These are phyloP conservation scores for Pseudois nayaur DNA, from an alignment of 2,113 vertebrate species.

Conservation along the genomic window DNA sequence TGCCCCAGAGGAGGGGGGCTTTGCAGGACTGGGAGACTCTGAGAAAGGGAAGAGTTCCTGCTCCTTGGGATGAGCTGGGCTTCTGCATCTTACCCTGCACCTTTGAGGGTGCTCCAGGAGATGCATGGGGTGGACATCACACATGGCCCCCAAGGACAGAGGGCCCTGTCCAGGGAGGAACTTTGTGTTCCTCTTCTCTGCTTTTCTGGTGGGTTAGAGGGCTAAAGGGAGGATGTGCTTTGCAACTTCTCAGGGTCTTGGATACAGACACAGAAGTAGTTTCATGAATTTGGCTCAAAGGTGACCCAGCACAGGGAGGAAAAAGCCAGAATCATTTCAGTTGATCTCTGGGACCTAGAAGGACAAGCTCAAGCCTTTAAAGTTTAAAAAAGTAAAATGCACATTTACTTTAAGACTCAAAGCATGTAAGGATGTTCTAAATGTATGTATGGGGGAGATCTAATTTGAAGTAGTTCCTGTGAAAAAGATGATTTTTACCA, in stretches of 20 bases:
- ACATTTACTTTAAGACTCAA: background rate
- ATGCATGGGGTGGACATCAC: background rate
- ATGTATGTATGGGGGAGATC: background rate
- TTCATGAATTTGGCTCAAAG: background rate
- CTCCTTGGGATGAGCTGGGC: background rate
- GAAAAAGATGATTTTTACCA: background rate
- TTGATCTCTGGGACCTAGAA: background rate
- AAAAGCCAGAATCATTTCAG: background rate
- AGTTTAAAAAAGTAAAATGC: background rate
- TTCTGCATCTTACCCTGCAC: background rate
- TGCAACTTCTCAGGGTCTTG: background rate
- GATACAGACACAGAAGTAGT: background rate
- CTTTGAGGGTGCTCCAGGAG: too few relatives aligned
- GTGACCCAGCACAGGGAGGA: background rate
- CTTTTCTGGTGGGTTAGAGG: background rate
- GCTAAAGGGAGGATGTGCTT: background rate
- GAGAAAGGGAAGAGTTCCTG: background rate
- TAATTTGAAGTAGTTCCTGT: background rate
- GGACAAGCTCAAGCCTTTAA: background rate
- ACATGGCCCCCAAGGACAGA: too few relatives aligned
- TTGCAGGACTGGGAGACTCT: background rate
- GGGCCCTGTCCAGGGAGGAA: background rate
- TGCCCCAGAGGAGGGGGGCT: rapidly evolving
- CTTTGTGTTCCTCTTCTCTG: background rate
- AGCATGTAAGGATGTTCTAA: background rate